Percentiles rank a stretch among this genome's conserved stretches.
Evolutionary conservation across 2,797 vertebrate species (phyloP).

Genomic region (Sebastes vulpes): DNA sequence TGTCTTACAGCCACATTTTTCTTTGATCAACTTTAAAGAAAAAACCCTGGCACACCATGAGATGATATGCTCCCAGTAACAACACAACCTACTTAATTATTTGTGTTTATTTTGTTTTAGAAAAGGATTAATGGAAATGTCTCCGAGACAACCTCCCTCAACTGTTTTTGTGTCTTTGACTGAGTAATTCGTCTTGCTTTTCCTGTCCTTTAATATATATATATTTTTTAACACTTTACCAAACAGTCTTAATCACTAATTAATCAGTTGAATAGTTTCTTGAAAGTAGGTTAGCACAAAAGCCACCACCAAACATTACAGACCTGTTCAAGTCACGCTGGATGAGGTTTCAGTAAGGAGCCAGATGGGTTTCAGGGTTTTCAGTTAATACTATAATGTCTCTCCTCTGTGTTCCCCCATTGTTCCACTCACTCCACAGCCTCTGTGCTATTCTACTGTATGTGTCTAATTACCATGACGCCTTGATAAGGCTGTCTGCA

Average conservation of each 20-base stretch:
- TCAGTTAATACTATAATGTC: slow-evolving; percentile 40
- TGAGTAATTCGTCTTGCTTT: not conserved
- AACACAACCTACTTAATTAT: not conserved
- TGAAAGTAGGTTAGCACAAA: slow-evolving; percentile 12
- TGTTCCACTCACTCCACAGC: slow-evolving; percentile 23
- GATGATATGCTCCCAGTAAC: not conserved
- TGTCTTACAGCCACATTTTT: slow-evolving; percentile 21
- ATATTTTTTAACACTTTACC: not conserved
- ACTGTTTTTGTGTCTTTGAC: not conserved
- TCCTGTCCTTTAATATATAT: not conserved
- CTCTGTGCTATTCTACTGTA: slow-evolving; percentile 14
- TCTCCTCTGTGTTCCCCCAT: slow-evolving; percentile 26
- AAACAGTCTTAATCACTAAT: not conserved
- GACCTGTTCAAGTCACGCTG: slow-evolving; percentile 31
- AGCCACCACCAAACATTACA: not conserved
- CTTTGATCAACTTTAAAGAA: slow-evolving; percentile 54
- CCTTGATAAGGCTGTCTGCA: slow-evolving; percentile 46
- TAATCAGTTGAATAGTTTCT: not conserved
- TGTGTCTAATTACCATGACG: slow-evolving; percentile 56
- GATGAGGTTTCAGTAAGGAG: slow-evolving; percentile 64
- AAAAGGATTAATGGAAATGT: slow-evolving; percentile 30
- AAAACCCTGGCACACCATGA: slow-evolving; percentile 31
- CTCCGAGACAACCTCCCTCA: not conserved
- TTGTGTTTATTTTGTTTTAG: slow-evolving; percentile 19
- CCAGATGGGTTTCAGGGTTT: slow-evolving; percentile 53